Conservation (phyloP, 2,888 invertebrate species). For the Drosophila anceps region DNA sequence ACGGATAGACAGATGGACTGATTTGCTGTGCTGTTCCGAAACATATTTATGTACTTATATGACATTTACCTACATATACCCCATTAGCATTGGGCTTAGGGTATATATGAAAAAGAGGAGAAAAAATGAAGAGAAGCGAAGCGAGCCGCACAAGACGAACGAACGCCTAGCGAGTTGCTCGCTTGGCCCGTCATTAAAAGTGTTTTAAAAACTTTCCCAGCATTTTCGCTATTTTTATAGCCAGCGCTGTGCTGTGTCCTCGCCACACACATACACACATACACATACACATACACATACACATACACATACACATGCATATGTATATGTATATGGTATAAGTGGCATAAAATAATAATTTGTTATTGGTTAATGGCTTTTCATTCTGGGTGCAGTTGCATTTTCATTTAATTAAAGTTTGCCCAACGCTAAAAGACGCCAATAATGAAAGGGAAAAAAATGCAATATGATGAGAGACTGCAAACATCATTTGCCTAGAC, state of each 20-base stretch:
- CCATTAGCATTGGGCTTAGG: neutral
- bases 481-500: too few species aligned
- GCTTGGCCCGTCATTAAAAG: slow-evolving; percentile 56
- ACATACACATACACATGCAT: neutral
- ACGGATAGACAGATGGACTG: neutral
- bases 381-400: slow-evolving; percentile 29
- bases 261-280: neutral
- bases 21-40: too few species aligned
- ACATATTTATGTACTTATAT: neutral
- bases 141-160: neutral
- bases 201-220: slow-evolving; percentile 53
- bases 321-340: slow-evolving; percentile 5
- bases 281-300: slow-evolving; percentile 1
- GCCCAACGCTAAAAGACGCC: slow-evolving; percentile 1
- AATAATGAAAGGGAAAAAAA: slow-evolving; percentile 26
- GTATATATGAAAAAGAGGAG: neutral
- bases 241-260: neutral
- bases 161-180: slow-evolving; percentile 39
- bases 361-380: slow-evolving; percentile 63
- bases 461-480: neutral
- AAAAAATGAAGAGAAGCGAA: too few species aligned
- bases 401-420: slow-evolving; percentile 50
- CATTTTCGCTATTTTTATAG: slow-evolving; percentile 28
- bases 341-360: slow-evolving; percentile 54
- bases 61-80: neutral